phyloP scores from a whole-genome alignment of 2,113 vertebrate genomes.

The Nyctereutes procyonoides region DNA sequence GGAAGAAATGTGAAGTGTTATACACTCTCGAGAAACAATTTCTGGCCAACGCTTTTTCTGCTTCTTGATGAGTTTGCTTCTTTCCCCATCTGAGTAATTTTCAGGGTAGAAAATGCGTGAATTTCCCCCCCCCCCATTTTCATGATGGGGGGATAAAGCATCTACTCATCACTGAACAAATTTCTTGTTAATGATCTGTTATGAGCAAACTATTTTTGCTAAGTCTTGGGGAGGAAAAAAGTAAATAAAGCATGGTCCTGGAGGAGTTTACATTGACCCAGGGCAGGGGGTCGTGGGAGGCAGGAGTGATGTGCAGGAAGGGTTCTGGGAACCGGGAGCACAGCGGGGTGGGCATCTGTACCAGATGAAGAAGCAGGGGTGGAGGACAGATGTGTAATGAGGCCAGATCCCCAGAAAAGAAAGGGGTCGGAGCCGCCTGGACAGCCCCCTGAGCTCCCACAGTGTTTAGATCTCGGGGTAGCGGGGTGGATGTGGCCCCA shows the following conservation, averaged over 20 bases:
- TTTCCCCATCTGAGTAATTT: background rate
- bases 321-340: background rate
- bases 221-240: background rate
- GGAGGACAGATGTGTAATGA: background rate
- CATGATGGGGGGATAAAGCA: background rate
- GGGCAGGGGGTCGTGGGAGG: background rate
- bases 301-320: rapidly evolving
- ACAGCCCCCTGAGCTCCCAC: background rate
- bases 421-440: background rate
- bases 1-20: no score
- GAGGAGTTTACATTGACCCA: background rate
- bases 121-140: background rate
- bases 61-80: background rate
- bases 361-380: no score
- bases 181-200: background rate
- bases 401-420: background rate
- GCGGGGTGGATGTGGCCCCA: no score
- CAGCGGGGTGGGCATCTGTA: background rate
- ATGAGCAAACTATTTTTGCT: background rate
- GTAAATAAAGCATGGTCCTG: background rate
- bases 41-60: background rate
- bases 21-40: background rate
- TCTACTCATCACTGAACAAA: background rate
- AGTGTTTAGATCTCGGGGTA: background rate
- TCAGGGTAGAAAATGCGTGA: background rate